These are phyloP conservation scores for Zaprionus lineosus DNA, from an alignment of 2,888 invertebrate genomes.

Conservation along the genomic window DNA sequence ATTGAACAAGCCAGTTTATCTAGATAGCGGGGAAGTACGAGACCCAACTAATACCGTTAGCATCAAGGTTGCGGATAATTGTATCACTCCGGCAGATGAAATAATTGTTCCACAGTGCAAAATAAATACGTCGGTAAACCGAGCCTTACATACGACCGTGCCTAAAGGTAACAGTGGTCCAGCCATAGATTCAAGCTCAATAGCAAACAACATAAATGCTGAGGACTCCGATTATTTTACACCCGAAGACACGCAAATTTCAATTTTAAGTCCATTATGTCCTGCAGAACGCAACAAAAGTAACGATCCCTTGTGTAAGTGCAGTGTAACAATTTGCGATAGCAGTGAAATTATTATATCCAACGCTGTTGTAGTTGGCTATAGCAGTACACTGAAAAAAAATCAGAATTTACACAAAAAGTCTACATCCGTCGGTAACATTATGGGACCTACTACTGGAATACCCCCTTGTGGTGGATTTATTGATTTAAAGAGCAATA, in stretches of 20 bases:
- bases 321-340: conserved; percentile 16
- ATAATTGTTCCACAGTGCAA: too few relatives aligned
- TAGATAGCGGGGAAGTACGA: too few relatives aligned
- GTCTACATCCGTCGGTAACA: conserved; percentile 81
- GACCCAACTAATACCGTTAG: too few relatives aligned
- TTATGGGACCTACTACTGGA: conserved; percentile 65
- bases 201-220: conserved; percentile 77
- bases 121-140: conserved; percentile 44
- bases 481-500: conserved; percentile 84
- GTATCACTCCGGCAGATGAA: conserved; percentile 41
- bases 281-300: conserved; percentile 71
- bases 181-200: conserved; percentile 24
- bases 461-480: conserved; percentile 59
- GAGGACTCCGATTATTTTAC: conserved; percentile 92
- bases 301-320: conserved; percentile 59
- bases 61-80: too few relatives aligned
- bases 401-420: conserved; percentile 80
- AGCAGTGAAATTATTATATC: conserved; percentile 12
- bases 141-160: conserved; percentile 33
- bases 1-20: conserved; percentile 62
- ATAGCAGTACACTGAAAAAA: conserved; percentile 69
- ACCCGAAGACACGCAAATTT: conserved; percentile 89
- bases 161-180: conserved; percentile 27
- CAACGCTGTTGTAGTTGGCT: conserved; percentile 43
- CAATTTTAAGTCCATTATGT: conserved; percentile 86